Percentiles rank a stretch among this genome's conserved stretches.
Evolutionary conservation across 2,888 invertebrate genomes (phyloP).

Genomic region (Aspidiotus rigidus): DNA sequence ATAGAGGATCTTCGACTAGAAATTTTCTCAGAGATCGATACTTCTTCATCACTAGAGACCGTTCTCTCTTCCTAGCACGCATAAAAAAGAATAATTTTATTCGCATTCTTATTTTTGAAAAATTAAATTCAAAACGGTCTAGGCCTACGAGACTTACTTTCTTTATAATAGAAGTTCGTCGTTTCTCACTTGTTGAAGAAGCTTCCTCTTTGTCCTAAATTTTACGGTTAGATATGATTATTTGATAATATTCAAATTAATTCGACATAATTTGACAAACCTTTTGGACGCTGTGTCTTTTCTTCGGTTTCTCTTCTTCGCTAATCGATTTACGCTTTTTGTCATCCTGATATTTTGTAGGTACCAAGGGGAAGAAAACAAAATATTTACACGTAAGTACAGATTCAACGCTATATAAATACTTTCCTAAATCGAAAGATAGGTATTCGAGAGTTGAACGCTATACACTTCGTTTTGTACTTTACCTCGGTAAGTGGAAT

Average conservation of each 20-base stretch:
- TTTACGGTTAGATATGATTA: not conserved
- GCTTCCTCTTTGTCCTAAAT: not conserved
- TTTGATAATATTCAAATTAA: too few species aligned
- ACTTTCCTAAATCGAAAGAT: too few species aligned
- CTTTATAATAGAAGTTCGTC: conserved; percentile 11
- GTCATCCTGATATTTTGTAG: not conserved
- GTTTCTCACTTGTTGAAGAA: not conserved
- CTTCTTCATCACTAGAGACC: conserved; percentile 15
- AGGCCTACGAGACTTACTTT: not conserved
- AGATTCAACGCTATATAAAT: conserved; percentile 9
- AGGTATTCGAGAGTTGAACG: not conserved
- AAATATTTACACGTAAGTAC: not conserved
- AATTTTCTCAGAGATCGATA: not conserved
- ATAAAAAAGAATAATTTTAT: not conserved
- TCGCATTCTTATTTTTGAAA: not conserved
- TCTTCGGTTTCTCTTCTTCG: not conserved
- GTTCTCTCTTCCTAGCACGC: conserved; percentile 10
- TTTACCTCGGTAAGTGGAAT: conserved; percentile 26
- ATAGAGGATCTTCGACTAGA: conserved; percentile 14
- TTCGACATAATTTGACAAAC: not conserved
- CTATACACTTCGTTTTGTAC: too few species aligned
- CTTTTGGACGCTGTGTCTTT: not conserved
- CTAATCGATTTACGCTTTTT: not conserved
- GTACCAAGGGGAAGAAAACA: not conserved
- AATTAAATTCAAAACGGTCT: too few species aligned